phyloP scores from a whole-genome alignment of 2,113 vertebrate genomes.

The Gadus macrocephalus region DNA sequence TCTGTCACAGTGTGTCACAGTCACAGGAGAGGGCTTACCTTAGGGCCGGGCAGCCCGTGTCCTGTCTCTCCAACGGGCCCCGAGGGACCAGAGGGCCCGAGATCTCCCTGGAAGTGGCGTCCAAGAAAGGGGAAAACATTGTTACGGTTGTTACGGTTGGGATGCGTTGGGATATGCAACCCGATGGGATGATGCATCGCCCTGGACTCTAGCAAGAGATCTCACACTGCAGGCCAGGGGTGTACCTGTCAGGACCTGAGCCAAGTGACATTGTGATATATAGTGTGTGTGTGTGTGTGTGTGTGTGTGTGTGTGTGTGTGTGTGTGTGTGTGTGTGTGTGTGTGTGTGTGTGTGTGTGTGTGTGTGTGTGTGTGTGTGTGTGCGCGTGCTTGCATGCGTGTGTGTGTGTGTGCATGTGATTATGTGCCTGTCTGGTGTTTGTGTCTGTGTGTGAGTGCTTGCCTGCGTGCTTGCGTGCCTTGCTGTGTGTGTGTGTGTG shows the following conservation, averaged over 20 bases:
- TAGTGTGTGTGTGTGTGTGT: background rate
- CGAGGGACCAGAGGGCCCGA: slow-evolving; percentile 74
- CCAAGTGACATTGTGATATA: slow-evolving; percentile 20
- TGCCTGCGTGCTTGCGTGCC: too few relatives aligned
- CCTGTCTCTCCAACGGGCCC: slow-evolving; percentile 84
- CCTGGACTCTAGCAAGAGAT: slow-evolving; percentile 2
- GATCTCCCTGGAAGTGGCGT: slow-evolving; percentile 76
- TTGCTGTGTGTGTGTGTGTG: background rate
- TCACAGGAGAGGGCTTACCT: slow-evolving; percentile 62
- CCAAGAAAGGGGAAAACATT: slow-evolving; percentile 17
- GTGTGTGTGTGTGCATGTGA: too few relatives aligned
- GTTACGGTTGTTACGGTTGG: too few relatives aligned
- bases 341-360: background rate
- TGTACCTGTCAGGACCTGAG: slow-evolving; percentile 25
- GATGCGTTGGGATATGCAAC: too few relatives aligned
- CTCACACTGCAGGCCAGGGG: slow-evolving; percentile 16
- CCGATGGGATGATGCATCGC: slow-evolving; percentile 14
- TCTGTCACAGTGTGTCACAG: background rate
- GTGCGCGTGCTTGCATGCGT: background rate
- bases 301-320: background rate
- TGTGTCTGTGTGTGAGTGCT: background rate
- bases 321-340: background rate
- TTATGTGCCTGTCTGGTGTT: too few relatives aligned
- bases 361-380: background rate
- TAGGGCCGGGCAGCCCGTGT: slow-evolving; percentile 83